These are phyloP conservation scores for Dascyllus trimaculatus DNA, from an alignment of 2,113 vertebrate species.

Conservation along the genomic window DNA sequence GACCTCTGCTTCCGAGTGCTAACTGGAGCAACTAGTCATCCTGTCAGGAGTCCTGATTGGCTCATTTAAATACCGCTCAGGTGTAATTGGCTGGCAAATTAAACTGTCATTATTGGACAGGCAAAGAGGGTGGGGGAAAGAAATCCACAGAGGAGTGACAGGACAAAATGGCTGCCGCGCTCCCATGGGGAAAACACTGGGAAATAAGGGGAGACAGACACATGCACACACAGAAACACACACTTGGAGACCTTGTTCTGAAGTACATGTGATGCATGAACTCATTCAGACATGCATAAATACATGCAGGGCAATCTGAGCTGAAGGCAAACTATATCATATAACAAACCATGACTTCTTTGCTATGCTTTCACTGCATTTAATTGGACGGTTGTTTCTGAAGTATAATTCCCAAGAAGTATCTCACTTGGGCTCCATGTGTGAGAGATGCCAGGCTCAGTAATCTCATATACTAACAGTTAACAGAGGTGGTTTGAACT, in stretches of 20 bases:
- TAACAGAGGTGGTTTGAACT: neutral
- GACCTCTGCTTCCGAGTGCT: slow-evolving; percentile 72
- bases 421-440: no score
- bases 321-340: neutral
- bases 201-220: slow-evolving; percentile 62
- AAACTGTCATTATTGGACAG: slow-evolving; percentile 89
- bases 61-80: slow-evolving; percentile 92
- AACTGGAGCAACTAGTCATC: slow-evolving; percentile 75
- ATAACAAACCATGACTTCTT: neutral
- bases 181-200: slow-evolving; percentile 72
- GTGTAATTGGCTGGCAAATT: slow-evolving; percentile 92
- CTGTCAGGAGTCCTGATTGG: slow-evolving; percentile 82
- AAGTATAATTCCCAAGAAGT: no score
- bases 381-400: no score
- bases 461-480: no score
- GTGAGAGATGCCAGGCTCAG: no score
- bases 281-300: slow-evolving; percentile 32
- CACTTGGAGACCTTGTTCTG: slow-evolving; percentile 35
- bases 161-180: slow-evolving; percentile 69
- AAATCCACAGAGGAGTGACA: slow-evolving; percentile 81
- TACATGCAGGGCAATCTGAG: neutral
- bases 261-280: slow-evolving; percentile 32
- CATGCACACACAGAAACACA: slow-evolving; percentile 31
- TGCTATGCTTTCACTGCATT: neutral
- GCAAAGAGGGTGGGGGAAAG: slow-evolving; percentile 68